Percentiles rank a stretch among this genome's conserved stretches.
Evolutionary conservation across 2,888 invertebrate genomes (phyloP).

Genomic region (Cryptus armator): DNA sequence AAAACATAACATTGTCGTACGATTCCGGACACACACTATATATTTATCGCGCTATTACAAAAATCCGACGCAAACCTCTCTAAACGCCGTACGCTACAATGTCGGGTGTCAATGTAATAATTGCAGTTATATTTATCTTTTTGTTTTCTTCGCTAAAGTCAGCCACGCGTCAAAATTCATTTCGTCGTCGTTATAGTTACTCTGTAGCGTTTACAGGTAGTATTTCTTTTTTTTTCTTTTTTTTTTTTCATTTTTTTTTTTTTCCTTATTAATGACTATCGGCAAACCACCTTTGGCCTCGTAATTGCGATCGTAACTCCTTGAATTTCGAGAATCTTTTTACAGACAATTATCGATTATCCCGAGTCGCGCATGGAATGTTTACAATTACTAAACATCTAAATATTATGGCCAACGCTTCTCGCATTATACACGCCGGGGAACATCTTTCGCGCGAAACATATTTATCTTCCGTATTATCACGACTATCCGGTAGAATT

Average conservation of each 20-base stretch:
- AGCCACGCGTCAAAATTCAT: conserved; percentile 33
- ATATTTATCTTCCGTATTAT: neutral
- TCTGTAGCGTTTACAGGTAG: conserved; percentile 38
- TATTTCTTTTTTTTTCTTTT: neutral
- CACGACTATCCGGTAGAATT: conserved; percentile 17
- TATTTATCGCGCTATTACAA: conserved; percentile 30
- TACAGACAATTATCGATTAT: conserved; percentile 45
- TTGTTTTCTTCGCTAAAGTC: conserved; percentile 31
- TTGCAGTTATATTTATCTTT: conserved; percentile 45
- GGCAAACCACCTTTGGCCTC: conserved; percentile 57
- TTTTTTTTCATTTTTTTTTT: conserved; percentile 1
- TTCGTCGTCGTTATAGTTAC: conserved; percentile 28
- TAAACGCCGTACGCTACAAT: conserved; percentile 17
- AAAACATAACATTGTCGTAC: conserved; percentile 65
- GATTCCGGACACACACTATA: conserved; percentile 47
- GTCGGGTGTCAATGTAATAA: conserved; percentile 48
- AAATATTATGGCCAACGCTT: conserved; percentile 29
- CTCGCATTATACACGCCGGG: conserved; percentile 1
- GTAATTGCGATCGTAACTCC: conserved; percentile 40
- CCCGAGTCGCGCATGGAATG: conserved; percentile 61
- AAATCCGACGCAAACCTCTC: conserved; percentile 30
- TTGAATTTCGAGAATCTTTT: conserved; percentile 39
- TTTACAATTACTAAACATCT: conserved; percentile 46
- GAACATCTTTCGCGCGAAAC: conserved; percentile 22
- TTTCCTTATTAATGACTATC: conserved; percentile 52